phyloP scores from a whole-genome alignment of 30 jellyfish, hydroid and myxozoan species.

The Aurelia sp. region DNA sequence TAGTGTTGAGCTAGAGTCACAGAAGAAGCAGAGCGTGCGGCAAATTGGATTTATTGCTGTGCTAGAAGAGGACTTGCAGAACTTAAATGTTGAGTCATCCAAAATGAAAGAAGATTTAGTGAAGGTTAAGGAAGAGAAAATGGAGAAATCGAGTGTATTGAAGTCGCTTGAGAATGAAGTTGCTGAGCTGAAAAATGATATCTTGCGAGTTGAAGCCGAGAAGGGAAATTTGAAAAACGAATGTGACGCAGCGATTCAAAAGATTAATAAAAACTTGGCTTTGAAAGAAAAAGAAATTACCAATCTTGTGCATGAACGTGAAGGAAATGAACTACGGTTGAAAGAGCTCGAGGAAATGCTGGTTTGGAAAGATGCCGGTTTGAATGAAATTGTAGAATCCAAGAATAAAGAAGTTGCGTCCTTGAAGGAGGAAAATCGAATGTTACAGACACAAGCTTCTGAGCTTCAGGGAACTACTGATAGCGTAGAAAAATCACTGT shows the following conservation, averaged over 20 bases:
- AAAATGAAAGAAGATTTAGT: background rate
- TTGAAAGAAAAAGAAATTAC: background rate
- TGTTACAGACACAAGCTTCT: constrained; percentile 3
- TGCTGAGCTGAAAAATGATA: background rate
- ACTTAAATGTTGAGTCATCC: background rate
- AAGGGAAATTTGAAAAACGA: background rate
- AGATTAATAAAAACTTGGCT: background rate
- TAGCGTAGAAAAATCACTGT: constrained; percentile 1
- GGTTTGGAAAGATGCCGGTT: constrained; percentile 20
- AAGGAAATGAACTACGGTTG: background rate
- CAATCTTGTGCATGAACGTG: background rate
- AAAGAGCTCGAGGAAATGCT: constrained; percentile 37
- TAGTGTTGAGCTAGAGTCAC: background rate
- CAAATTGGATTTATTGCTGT: background rate
- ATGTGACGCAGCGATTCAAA: background rate
- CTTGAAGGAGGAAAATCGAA: constrained; percentile 32
- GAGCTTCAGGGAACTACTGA: background rate
- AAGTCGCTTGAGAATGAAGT: background rate
- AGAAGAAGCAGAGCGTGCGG: background rate
- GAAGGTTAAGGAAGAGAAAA: background rate
- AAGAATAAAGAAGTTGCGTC: constrained; percentile 36
- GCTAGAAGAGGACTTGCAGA: background rate
- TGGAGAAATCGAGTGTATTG: background rate
- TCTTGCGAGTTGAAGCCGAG: background rate
- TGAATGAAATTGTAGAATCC: constrained; percentile 26